These are phyloP conservation scores for Xenentodon cancila DNA, from an alignment of 2,797 vertebrate genomes.

Conservation along the genomic window DNA sequence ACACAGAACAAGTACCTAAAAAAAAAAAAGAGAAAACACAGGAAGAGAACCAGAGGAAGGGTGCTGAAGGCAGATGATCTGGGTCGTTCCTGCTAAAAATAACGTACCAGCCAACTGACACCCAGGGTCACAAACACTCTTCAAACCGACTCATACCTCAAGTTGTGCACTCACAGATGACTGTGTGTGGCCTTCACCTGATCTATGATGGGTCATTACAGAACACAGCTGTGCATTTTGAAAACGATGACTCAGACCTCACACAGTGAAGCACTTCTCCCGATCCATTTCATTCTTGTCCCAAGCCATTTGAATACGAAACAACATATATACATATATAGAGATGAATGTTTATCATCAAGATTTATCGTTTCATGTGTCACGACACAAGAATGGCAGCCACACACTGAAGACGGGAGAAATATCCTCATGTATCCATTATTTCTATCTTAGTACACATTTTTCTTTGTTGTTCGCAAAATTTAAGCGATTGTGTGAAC, in stretches of 20 bases:
- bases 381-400: conserved; percentile 20
- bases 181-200: conserved; percentile 28
- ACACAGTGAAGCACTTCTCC: conserved; percentile 1
- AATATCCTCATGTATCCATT: conserved; percentile 30
- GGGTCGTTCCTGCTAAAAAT: conserved; percentile 81
- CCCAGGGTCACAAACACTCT: conserved; percentile 66
- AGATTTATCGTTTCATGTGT: conserved; percentile 33
- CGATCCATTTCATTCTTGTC: not conserved
- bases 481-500: too few relatives aligned
- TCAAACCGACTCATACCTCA: conserved; percentile 43
- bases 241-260: conserved; percentile 11
- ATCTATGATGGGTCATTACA: conserved; percentile 5
- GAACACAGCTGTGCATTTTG: not conserved
- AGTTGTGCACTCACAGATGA: conserved; percentile 26
- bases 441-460: not conserved
- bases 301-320: conserved; percentile 17
- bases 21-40: conserved; percentile 30
- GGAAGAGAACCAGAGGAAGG: conserved; percentile 39
- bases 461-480: not conserved
- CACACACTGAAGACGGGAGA: conserved; percentile 47
- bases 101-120: conserved; percentile 74
- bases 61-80: conserved; percentile 71
- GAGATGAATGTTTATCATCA: conserved; percentile 20
- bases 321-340: conserved; percentile 1
- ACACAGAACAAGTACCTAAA: conserved; percentile 30